These are phyloP conservation scores for Eidolon helvum DNA, from an alignment of 2,113 vertebrate genomes.

Conservation along the genomic window DNA sequence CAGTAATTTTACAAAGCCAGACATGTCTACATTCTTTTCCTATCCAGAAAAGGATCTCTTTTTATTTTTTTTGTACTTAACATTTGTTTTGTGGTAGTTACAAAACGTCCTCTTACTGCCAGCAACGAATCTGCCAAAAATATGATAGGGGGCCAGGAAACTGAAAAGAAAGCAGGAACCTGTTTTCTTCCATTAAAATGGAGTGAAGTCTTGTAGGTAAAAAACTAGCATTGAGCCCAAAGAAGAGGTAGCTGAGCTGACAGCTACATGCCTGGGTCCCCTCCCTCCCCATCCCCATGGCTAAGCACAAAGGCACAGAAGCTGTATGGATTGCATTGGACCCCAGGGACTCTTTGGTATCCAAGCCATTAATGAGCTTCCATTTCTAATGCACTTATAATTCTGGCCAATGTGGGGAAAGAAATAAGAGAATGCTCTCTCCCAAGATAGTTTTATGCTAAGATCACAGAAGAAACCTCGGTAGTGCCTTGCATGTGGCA, in stretches of 20 bases:
- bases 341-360: not conserved
- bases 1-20: constrained; percentile 65
- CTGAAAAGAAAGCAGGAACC: not conserved
- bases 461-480: not conserved
- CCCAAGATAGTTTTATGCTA: not conserved
- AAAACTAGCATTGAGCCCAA: not conserved
- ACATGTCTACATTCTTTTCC: constrained; percentile 34
- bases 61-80: constrained; percentile 51
- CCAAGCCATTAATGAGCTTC: not conserved
- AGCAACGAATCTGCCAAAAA: constrained; percentile 44
- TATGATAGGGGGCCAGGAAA: constrained; percentile 54
- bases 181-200: not conserved
- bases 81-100: constrained; percentile 52
- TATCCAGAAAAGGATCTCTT: constrained; percentile 36
- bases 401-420: not conserved
- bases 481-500: not conserved
- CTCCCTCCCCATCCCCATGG: fast-evolving
- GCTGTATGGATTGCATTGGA: not conserved
- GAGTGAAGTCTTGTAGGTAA: not conserved
- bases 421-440: not conserved
- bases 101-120: constrained; percentile 53
- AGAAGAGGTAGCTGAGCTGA: not conserved
- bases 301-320: not conserved
- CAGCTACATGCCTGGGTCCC: not conserved
- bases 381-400: not conserved